Evolutionary conservation across 2,797 vertebrate species (phyloP).

Genomic region (Molothrus ater): DNA sequence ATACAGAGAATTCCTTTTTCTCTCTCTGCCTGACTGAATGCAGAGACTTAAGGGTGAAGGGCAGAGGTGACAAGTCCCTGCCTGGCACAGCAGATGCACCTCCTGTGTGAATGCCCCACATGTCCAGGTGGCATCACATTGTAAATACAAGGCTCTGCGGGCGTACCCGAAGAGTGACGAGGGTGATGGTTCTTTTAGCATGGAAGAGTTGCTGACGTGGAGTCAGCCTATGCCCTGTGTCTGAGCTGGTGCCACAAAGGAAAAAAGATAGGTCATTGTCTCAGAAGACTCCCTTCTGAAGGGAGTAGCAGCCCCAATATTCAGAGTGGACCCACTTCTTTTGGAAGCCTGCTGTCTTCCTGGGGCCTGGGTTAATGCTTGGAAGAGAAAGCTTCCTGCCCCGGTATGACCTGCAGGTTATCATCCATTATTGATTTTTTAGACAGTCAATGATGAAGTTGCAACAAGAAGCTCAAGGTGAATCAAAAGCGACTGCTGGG

Average conservation of each 20-base stretch:
- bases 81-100: not conserved
- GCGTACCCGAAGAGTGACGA: fast-evolving
- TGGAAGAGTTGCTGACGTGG: not conserved
- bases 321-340: not conserved
- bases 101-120: not conserved
- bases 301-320: not conserved
- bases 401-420: not conserved
- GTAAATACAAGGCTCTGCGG: not conserved
- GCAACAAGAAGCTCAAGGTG: not conserved
- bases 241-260: not conserved
- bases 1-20: not conserved
- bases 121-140: fast-evolving
- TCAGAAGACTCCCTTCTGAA: not conserved
- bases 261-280: not conserved
- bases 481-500: not conserved
- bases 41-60: not conserved
- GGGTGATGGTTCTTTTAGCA: fast-evolving
- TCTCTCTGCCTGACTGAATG: not conserved
- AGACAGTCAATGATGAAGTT: not conserved
- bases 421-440: not conserved
- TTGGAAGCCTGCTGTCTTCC: not conserved
- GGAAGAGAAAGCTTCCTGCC: not conserved
- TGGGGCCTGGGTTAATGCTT: not conserved
- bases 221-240: not conserved
- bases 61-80: not conserved